phyloP scores from a whole-genome alignment of 2,888 invertebrate genomes.

The Trachelus tabidus region DNA sequence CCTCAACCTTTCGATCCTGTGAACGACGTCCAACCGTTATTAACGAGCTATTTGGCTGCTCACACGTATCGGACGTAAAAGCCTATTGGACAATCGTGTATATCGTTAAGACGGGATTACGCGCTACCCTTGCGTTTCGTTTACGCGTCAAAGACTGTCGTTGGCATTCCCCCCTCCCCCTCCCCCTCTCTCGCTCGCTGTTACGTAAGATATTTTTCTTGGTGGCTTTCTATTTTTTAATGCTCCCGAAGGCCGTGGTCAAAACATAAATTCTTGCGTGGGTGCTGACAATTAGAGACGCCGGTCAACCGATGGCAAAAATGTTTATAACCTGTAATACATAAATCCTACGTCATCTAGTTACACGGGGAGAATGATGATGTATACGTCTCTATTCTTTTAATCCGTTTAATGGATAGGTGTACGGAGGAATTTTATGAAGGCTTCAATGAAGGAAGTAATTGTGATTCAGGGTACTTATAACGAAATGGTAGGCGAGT shows the following conservation, averaged over 20 bases:
- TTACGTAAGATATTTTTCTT: constrained; percentile 34
- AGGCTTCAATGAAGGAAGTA: neutral
- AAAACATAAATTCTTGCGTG: constrained; percentile 41
- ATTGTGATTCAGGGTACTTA: neutral
- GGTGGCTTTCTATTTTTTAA: constrained; percentile 24
- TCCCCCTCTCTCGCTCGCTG: neutral
- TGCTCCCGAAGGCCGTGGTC: constrained; percentile 39
- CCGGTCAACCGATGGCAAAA: constrained; percentile 31
- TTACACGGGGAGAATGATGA: neutral
- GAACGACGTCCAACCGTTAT: neutral
- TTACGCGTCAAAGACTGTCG: neutral
- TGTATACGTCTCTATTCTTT: neutral
- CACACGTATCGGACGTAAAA: neutral
- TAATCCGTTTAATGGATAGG: neutral
- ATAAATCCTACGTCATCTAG: neutral
- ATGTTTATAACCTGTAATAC: constrained; percentile 7
- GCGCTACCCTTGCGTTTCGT: neutral
- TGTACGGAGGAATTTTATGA: neutral
- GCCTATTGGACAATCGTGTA: neutral
- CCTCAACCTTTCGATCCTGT: neutral
- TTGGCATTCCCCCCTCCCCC: neutral
- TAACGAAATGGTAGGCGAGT: neutral
- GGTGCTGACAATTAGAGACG: constrained; percentile 45
- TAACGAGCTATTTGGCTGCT: neutral
- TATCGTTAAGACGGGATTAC: neutral